Percentiles rank a stretch among this genome's conserved stretches.
Evolutionary conservation across 2,797 vertebrate species (phyloP).

Genomic region (Falco cherrug): DNA sequence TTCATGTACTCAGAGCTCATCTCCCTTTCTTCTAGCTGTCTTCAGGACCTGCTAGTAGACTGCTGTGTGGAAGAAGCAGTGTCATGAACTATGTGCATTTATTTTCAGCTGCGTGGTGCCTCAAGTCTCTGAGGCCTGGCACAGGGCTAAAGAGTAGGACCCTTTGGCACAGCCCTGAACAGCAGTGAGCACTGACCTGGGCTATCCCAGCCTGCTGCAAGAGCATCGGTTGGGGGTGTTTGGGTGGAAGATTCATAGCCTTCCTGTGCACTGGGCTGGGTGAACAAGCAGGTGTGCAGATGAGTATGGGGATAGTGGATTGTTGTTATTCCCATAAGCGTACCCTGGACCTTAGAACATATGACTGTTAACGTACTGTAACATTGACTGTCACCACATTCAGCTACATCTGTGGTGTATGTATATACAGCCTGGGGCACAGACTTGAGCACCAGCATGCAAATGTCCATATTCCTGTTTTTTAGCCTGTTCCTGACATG

Average conservation of each 20-base stretch:
- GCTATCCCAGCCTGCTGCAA: not conserved
- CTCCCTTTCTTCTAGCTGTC: not conserved
- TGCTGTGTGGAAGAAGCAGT: not conserved
- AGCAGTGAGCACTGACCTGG: not conserved
- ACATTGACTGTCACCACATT: not conserved
- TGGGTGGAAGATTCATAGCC: not conserved
- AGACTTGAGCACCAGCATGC: not conserved
- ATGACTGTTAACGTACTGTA: no score
- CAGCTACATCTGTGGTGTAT: not conserved
- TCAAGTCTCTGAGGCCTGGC: not conserved
- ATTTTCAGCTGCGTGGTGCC: not conserved
- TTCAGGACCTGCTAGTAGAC: not conserved
- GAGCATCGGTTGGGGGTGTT: not conserved
- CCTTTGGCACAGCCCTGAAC: not conserved
- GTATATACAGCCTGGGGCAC: rapidly evolving
- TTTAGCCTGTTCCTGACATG: not conserved
- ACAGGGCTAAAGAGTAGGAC: not conserved
- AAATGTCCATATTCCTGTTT: not conserved
- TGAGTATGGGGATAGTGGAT: not conserved
- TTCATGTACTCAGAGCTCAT: not conserved
- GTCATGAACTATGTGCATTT: not conserved
- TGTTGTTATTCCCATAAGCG: rapidly evolving
- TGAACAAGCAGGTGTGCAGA: not conserved
- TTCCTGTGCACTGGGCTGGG: not conserved
- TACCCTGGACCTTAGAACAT: not conserved